Percentiles rank a stretch among this genome's conserved stretches.
phyloP scores from a whole-genome alignment of 1,140 invertebrate genomes.

The Polypedilum vanderplanki region DNA sequence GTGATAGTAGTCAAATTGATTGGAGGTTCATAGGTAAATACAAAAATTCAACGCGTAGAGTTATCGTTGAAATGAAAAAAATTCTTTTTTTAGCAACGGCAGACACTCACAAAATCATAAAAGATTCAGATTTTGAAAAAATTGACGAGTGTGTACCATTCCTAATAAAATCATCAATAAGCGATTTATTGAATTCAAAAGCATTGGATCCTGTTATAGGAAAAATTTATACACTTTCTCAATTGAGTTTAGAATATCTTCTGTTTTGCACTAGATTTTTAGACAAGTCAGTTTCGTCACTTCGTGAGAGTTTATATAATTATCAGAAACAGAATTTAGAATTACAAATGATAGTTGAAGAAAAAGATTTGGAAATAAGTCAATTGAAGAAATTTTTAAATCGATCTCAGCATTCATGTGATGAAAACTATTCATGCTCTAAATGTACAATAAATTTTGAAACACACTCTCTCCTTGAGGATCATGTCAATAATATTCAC shows the following conservation, averaged over 20 bases:
- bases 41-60: not conserved
- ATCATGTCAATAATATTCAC: constrained; percentile 39
- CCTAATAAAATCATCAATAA: constrained; percentile 39
- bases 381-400: constrained; percentile 40
- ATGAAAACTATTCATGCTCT: constrained; percentile 41
- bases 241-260: constrained; percentile 41
- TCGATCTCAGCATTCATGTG: constrained; percentile 39
- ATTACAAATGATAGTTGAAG: constrained; percentile 34
- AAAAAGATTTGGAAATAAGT: constrained; percentile 39
- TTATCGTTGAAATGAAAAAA: not conserved
- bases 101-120: constrained; percentile 39
- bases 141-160: constrained; percentile 38
- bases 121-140: constrained; percentile 39
- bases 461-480: constrained; percentile 40
- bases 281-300: constrained; percentile 37
- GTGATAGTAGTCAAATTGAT: constrained; percentile 38
- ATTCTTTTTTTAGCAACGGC: constrained; percentile 34
- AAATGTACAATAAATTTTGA: constrained; percentile 42
- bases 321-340: constrained; percentile 37
- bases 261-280: constrained; percentile 41
- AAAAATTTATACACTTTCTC: constrained; percentile 41
- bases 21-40: constrained; percentile 40
- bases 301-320: constrained; percentile 35
- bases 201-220: constrained; percentile 41
- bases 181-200: constrained; percentile 37